Evolutionary conservation across 2,888 invertebrate species (phyloP), one percentile per base, ranked within the genome.

Genomic region (Oscheius sp.): DNA sequence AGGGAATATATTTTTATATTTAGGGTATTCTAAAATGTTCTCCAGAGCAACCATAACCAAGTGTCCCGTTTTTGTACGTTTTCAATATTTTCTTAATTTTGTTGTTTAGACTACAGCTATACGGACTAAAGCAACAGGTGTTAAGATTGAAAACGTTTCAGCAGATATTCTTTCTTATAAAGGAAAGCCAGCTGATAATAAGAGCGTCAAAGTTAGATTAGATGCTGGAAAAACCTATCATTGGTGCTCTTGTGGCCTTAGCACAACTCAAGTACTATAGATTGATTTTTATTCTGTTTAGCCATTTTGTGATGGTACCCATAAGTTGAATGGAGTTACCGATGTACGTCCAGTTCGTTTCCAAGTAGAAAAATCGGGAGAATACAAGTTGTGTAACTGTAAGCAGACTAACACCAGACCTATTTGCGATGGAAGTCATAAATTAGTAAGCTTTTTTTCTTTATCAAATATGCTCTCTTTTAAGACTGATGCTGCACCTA

Each of bases 341-440:
- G 91, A 90, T 69, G 89, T 91, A 50, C 91, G 91, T 71, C 97
- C 97, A 0, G 88, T 95, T 8, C 88, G 89, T 70, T 95, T 95
- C 67, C 75, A 78, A 68, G 94, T 95, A 1, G 91, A 91, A 57
- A 92, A 94, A 88, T 91, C 92, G 0, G 93, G 93, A 81, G 93
- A 94, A 20, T 80, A 80, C 86, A 95, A 94, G 93, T 88, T 98
- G n/a, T 98, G 98, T 87, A 94, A 94, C 86, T 98, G 98, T 86
- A 98, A 98, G 87, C 95, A 95, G 86, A 94, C 95, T 0, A 90
- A 90, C 56, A 92, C 93, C 78, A 90, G 94, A 75, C 98, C 98
- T 0, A 96, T 95, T 87, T 98, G 97, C 88, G 98, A 98, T 89
- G 96, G 96, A 9, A 91, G 94, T 9, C 97, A 97, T 87, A 92